A percentile compares a stretch with the other conserved stretches of the same genome.
Evolutionary conservation across 2,888 invertebrate genomes (phyloP).

Genomic region (Cantharis nigra): DNA sequence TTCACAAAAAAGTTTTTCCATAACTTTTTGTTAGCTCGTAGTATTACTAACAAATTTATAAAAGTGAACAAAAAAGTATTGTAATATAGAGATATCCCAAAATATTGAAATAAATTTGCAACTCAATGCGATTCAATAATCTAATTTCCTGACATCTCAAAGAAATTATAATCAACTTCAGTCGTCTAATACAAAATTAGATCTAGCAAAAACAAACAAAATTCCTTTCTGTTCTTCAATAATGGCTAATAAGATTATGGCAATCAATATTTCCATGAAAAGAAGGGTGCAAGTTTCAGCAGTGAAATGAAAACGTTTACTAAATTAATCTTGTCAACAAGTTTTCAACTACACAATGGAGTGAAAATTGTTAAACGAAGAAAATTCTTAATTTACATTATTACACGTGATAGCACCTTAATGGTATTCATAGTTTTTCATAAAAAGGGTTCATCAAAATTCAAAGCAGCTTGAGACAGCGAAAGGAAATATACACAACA

Average conservation of each 20-base stretch:
- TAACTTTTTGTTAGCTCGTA: not conserved
- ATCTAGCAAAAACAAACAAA: not conserved
- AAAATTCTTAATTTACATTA: conserved; percentile 5
- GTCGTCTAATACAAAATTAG: not conserved
- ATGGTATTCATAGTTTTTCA: conserved; percentile 28
- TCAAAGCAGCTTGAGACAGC: conserved; percentile 32
- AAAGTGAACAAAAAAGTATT: not conserved
- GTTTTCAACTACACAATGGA: conserved; percentile 3
- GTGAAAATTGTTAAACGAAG: not conserved
- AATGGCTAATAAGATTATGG: not conserved
- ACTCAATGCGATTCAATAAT: not conserved
- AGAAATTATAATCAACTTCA: not conserved
- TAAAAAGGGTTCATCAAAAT: conserved; percentile 36
- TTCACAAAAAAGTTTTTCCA: not conserved
- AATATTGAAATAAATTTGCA: not conserved
- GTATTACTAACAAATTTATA: not conserved
- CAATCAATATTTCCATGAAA: not conserved
- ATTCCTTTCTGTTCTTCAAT: not conserved
- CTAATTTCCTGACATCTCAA: not conserved
- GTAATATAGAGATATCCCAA: not conserved
- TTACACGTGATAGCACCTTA: conserved; percentile 13
- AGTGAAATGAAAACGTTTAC: conserved; percentile 9
- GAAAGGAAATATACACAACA: conserved; percentile 33
- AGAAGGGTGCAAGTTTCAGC: not conserved
- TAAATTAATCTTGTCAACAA: conserved; percentile 10